A percentile compares a stretch with the other conserved stretches of the same genome.
Conservation (phyloP, 1,140 invertebrate species). For the Phortica variegata region DNA sequence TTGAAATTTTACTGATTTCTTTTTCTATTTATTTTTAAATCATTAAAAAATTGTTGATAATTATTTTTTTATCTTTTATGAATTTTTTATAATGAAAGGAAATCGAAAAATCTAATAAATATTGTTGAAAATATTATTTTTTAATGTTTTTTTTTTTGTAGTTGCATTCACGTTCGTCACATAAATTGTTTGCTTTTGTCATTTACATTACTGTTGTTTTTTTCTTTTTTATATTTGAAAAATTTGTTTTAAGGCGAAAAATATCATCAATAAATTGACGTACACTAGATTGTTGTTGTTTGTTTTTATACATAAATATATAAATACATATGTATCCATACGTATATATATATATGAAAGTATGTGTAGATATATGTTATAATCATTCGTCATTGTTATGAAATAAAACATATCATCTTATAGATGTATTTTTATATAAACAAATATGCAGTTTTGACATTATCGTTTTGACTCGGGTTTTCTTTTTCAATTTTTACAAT, state of each 20-base stretch:
- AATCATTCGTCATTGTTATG: slow-evolving; percentile 25
- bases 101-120: too few relatives aligned
- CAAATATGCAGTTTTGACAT: slow-evolving; percentile 1
- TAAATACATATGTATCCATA: slow-evolving; percentile 21
- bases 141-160: slow-evolving; percentile 2
- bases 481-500: too few relatives aligned
- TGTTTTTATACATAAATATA: slow-evolving; percentile 34
- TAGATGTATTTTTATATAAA: slow-evolving; percentile 11
- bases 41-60: too few relatives aligned
- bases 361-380: slow-evolving; percentile 10
- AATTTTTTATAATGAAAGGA: too few relatives aligned
- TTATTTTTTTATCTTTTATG: too few relatives aligned
- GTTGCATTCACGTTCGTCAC: not conserved
- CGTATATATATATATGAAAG: slow-evolving; percentile 15
- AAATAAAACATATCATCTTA: slow-evolving; percentile 19
- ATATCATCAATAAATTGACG: slow-evolving; percentile 54
- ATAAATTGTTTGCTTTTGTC: slow-evolving; percentile 7
- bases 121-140: slow-evolving; percentile 1
- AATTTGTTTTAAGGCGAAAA: slow-evolving; percentile 52
- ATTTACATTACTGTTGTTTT: slow-evolving; percentile 12
- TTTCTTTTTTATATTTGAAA: slow-evolving; percentile 20
- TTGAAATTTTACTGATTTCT: too few relatives aligned
- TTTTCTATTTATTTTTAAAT: too few relatives aligned
- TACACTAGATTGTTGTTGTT: slow-evolving; percentile 48
- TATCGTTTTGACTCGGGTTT: too few relatives aligned